phyloP scores from a whole-genome alignment of 2,113 vertebrate genomes.

The Xiphophorus couchianus region DNA sequence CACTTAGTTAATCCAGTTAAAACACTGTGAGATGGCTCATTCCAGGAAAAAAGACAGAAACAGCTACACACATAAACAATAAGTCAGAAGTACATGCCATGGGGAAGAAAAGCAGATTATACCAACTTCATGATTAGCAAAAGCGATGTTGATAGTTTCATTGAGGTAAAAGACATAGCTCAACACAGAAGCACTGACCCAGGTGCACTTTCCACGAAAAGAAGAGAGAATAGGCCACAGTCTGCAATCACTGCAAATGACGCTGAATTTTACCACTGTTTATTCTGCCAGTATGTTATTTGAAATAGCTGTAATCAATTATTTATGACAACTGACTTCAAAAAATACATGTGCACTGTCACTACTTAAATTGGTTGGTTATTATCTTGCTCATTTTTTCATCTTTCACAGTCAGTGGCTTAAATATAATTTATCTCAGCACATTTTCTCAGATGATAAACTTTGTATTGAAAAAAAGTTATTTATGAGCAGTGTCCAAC shows the following conservation, averaged over 20 bases:
- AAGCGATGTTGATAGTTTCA: not conserved
- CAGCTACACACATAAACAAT: not conserved
- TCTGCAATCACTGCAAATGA: not conserved
- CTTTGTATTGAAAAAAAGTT: not conserved
- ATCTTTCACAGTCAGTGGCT: not conserved
- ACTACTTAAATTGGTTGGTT: not conserved
- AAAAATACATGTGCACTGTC: not conserved
- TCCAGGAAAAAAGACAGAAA: not conserved
- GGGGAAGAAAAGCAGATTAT: not conserved
- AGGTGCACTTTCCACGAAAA: not conserved
- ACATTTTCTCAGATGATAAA: not conserved
- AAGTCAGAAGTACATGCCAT: not conserved
- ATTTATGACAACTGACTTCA: not conserved
- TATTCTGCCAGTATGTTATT: not conserved
- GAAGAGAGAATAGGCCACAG: not conserved
- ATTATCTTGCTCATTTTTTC: not conserved
- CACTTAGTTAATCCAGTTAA: not conserved
- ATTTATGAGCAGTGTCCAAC: conserved; percentile 15
- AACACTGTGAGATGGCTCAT: not conserved
- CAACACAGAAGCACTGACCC: not conserved
- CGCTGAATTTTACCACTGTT: not conserved
- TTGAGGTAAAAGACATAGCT: not conserved
- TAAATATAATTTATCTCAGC: not conserved
- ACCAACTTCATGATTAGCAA: not conserved
- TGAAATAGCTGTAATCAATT: not conserved